Conservation (phyloP, 2,113 vertebrate genomes). For the Romanogobio albipinnatus region DNA sequence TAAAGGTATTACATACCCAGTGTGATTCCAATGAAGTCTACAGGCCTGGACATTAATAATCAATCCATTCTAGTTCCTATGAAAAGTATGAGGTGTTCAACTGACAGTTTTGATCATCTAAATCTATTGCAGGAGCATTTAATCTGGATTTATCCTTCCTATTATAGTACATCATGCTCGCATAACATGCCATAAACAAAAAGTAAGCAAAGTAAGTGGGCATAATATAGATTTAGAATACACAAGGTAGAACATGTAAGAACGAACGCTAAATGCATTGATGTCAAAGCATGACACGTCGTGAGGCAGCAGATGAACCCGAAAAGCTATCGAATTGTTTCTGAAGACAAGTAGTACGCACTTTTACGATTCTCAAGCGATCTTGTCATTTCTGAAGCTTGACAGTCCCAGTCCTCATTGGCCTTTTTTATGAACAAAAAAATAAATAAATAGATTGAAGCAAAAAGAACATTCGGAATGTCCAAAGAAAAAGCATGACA, state of each 20-base stretch:
- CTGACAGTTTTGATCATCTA: not conserved
- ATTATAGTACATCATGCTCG: not conserved
- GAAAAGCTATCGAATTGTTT: not conserved
- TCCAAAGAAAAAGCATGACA: not conserved
- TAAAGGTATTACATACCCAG: conserved; percentile 28
- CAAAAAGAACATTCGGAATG: too few species aligned
- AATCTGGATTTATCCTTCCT: not conserved
- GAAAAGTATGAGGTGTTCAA: conserved; percentile 32
- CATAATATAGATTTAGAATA: not conserved
- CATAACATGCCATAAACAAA: not conserved
- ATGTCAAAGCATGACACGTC: too few species aligned
- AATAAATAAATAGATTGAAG: not conserved
- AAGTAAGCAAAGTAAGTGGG: not conserved
- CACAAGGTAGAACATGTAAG: too few species aligned
- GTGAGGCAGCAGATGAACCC: too few species aligned
- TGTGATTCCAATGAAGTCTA: conserved; percentile 45
- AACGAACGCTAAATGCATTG: too few species aligned
- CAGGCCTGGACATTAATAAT: conserved; percentile 48
- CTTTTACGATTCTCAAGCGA: not conserved
- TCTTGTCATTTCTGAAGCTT: not conserved
- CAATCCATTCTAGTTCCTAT: conserved; percentile 25
- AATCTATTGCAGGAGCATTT: not conserved
- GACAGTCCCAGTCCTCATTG: not conserved
- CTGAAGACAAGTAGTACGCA: not conserved
- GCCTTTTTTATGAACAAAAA: not conserved